Base-by-base conservation (phyloP, 2,888 invertebrate genomes). In the Drosophila gaucha region DNA sequence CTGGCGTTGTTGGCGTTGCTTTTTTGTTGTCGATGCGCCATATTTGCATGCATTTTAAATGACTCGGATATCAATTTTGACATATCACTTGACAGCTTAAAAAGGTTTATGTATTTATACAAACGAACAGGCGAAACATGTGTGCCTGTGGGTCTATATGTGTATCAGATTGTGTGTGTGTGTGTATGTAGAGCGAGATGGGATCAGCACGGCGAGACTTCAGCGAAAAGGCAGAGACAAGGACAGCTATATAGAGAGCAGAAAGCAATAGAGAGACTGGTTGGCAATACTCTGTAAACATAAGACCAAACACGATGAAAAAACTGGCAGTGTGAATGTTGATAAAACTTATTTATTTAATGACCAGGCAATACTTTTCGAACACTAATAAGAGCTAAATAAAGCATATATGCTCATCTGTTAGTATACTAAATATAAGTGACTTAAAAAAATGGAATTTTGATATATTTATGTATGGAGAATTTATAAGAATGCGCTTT, bases 1-100 rank as follows among this genome's bases (percentile, higher is more conserved):
- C 26, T n/a, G 18, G 2, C 26, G 20, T 22, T 51, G 28, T 26
- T 16, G 26, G 26, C 24, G 56, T 9, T 43, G 38, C 8, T 56
- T 64, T 77, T 57, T 58, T 65, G 58, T 69, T 65, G 83, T 59
- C 66, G 75, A 73, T 71, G 80, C 78, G 82, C 71, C 67, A 80
- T 74, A 86, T 85, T 85, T 85, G 84, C 88, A 85, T 88, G 84
- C 88, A 88, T 85, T 85, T 85, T 76, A 88, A 85, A 88, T 85
- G 87, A 86, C 85, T 85, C 82, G 87, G 88, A 88, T 85, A 85
- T 85, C 88, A 85, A 85, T 85, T 85, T 88, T 88, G 84, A 86
- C 88, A 84, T 85, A 85, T 85, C 84, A 85, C 88, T 88, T 88
- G 84, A 86, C 84, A 88, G 84, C 84, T 88, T 88, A 88, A 88